Evolutionary conservation across 1,140 invertebrate species (phyloP).

Genomic region (Bombus confusus): DNA sequence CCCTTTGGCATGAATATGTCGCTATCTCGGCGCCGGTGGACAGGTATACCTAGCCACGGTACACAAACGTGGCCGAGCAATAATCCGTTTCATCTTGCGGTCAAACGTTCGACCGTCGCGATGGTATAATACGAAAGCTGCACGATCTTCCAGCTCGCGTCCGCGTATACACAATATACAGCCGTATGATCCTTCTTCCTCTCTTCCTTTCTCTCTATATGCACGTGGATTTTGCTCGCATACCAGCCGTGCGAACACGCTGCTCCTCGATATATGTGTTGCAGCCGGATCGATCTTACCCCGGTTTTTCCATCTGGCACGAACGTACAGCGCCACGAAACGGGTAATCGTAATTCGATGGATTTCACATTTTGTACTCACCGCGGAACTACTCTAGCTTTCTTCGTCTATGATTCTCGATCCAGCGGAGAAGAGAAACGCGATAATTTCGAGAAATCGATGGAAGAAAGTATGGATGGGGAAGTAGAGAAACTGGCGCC

Average conservation of each 20-base stretch:
- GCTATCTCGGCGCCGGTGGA: conserved; percentile 61
- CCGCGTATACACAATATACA: neutral
- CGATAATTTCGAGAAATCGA: neutral
- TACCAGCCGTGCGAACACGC: conserved; percentile 49
- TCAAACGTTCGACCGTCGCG: conserved; percentile 44
- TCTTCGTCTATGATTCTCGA: too few relatives aligned
- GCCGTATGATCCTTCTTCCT: conserved; percentile 22
- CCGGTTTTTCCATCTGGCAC: neutral
- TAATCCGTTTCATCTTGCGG: conserved; percentile 68
- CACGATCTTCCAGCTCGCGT: conserved; percentile 34
- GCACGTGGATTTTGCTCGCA: conserved; percentile 57
- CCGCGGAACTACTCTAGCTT: neutral
- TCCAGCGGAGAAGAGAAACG: neutral
- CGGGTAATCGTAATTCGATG: conserved; percentile 19
- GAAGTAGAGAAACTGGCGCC: neutral
- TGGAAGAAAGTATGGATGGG: neutral
- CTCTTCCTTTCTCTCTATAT: neutral
- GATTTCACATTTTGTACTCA: neutral
- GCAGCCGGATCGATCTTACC: conserved; percentile 43
- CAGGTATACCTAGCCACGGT: conserved; percentile 56
- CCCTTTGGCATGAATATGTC: conserved; percentile 63
- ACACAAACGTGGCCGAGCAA: conserved; percentile 62
- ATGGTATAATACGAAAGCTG: conserved; percentile 51
- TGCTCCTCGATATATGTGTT: conserved; percentile 33
- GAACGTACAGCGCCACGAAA: neutral